Conservation (phyloP, 1,140 invertebrate species). For the Radopholus similis region DNA sequence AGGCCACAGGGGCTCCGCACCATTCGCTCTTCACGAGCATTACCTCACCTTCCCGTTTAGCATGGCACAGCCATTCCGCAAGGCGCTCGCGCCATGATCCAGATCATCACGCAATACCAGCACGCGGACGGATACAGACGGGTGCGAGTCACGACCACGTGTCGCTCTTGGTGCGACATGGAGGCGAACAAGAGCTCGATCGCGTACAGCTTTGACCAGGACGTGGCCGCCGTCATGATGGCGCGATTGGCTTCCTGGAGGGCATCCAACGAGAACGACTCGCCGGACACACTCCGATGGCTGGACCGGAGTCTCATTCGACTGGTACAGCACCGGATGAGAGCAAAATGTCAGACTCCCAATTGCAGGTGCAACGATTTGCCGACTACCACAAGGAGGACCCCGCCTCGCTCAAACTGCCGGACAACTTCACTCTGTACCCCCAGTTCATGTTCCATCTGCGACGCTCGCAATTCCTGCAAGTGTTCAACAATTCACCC, state of each 20-base stretch:
- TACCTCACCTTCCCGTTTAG: constrained; percentile 39
- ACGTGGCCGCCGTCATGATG: constrained; percentile 89
- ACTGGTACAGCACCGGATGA: constrained; percentile 68
- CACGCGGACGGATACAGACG: constrained; percentile 91
- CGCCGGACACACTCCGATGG: constrained; percentile 93
- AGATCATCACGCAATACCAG: constrained; percentile 97
- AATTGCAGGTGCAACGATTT: constrained; percentile 89
- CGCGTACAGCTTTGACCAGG: constrained; percentile 69
- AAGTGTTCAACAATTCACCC: constrained; percentile 99
- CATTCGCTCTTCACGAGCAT: not conserved
- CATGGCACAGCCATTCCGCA: constrained; percentile 89
- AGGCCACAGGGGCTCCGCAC: constrained; percentile 60
- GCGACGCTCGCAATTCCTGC: constrained; percentile 92
- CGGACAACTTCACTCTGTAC: constrained; percentile 94
- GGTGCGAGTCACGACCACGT: constrained; percentile 90
- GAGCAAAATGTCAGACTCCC: not conserved
- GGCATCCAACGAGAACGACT: constrained; percentile 86
- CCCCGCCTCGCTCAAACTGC: constrained; percentile 87
- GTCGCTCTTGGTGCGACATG: constrained; percentile 75
- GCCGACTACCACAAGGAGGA: constrained; percentile 96
- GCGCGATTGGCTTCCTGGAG: constrained; percentile 89
- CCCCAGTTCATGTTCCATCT: constrained; percentile 99
- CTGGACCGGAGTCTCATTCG: constrained; percentile 94
- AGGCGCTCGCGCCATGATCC: constrained; percentile 88
- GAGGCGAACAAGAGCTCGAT: constrained; percentile 65